Evolutionary conservation across 2,797 vertebrate genomes (phyloP).

Genomic region (Sebastes diaconus): DNA sequence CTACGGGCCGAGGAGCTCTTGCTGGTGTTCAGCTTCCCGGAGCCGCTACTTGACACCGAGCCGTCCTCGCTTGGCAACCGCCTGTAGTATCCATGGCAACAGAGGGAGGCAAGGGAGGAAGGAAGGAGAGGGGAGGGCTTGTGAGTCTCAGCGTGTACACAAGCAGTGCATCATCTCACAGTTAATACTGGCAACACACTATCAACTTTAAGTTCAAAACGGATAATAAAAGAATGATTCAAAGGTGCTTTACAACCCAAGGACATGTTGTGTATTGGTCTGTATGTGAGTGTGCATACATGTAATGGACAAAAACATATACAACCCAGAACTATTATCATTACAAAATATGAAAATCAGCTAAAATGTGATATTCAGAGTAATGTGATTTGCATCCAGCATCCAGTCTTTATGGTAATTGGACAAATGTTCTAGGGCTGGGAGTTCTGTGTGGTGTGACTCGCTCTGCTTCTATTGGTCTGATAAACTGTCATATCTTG

Average conservation of each 20-base stretch:
- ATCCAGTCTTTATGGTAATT: not conserved
- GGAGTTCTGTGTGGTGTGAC: too few species aligned
- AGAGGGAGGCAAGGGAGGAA: constrained; percentile 56
- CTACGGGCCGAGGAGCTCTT: constrained; percentile 89
- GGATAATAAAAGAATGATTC: too few species aligned
- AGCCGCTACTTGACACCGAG: constrained; percentile 93
- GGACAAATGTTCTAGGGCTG: not conserved
- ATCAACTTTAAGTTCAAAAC: not conserved
- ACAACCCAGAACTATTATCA: too few species aligned
- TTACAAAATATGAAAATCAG: too few species aligned
- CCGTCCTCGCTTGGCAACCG: constrained; percentile 92
- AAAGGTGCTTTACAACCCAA: too few species aligned
- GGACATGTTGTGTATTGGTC: too few species aligned
- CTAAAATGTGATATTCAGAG: too few species aligned
- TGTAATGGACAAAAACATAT: too few species aligned
- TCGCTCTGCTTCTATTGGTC: too few species aligned
- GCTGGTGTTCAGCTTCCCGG: constrained; percentile 92
- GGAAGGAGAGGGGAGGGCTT: constrained; percentile 12
- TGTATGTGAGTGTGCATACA: too few species aligned
- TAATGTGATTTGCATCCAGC: too few species aligned
- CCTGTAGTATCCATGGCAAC: constrained; percentile 96
- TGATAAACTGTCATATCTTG: not conserved
- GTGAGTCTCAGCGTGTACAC: constrained; percentile 44
- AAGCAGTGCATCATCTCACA: constrained; percentile 35
- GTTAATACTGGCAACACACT: constrained; percentile 6